Evolutionary conservation across 2,888 invertebrate genomes (phyloP), one percentile per base, ranked within the genome.

Genomic region (Stegana nigrithorax): DNA sequence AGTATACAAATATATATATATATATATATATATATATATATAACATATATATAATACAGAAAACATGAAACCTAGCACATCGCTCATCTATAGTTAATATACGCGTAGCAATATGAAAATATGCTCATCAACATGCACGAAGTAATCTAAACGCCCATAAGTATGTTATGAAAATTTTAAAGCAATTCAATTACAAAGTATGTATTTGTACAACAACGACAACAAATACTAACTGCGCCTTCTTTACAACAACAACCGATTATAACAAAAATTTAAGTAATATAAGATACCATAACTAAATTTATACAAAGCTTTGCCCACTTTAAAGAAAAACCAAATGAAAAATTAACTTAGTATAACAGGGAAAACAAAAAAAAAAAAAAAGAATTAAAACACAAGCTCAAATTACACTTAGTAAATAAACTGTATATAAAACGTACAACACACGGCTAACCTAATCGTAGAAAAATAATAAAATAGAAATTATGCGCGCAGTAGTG

Each of bases 191-290:
- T 36, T 55, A 55, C 26, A 55, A 19, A 32, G 29, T 53, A 53
- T 8, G 53, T 5, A 45, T 5, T 45, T n/a, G 17, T 17, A 17
- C 10, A 36, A 36, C 10, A 6, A 36, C 4, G 17, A 14, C 3
- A 39, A 39, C n/a, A n/a, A 39, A 5, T 14, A 39, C 12, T n/a
- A 59, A 59, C 47, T 50, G 68, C 72, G 73, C 73, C 74, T 73
- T 73, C 74, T 70, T 69, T 67, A 70, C 67, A 67, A 68, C 14
- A 66, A 60, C 44, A 60, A 63, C 3, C n/a, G 32, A 55, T n/a
- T 59, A 45, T n/a, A 58, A 63, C 17, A 53, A 59, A 39, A 63
- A 47, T 5, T 47, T 17, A 57, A 55, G 32, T 36, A 66, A 63
- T 4, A 27, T 56, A 36, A 51, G 32, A 65, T 32, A 58, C 69